These are phyloP conservation scores for Drosophila nigromelanica DNA, from an alignment of 1,140 invertebrate genomes.

Conservation along the genomic window DNA sequence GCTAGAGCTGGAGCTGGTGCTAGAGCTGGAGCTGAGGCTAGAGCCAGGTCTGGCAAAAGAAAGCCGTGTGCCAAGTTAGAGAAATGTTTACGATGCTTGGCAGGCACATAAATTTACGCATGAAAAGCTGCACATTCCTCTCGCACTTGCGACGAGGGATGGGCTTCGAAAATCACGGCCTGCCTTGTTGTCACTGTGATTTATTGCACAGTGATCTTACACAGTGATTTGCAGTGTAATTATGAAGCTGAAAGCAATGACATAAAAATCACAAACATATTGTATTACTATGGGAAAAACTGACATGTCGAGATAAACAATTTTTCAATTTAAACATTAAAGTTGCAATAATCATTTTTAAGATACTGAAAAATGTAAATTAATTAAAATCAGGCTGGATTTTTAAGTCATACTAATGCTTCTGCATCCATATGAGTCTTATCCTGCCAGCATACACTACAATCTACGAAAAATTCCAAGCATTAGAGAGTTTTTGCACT, in stretches of 20 bases:
- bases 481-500: background rate
- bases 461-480: background rate
- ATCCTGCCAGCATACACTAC: too few species aligned
- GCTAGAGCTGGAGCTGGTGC: slow-evolving; percentile 7
- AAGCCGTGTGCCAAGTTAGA: slow-evolving; percentile 64
- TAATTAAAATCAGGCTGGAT: too few species aligned
- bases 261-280: slow-evolving; percentile 2
- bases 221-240: slow-evolving; percentile 34
- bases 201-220: slow-evolving; percentile 39
- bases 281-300: too few species aligned
- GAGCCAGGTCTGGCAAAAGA: slow-evolving; percentile 46
- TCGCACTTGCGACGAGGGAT: slow-evolving; percentile 47
- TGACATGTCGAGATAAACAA: too few species aligned
- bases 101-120: slow-evolving; percentile 80
- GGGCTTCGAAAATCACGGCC: slow-evolving; percentile 48
- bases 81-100: slow-evolving; percentile 76
- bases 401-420: background rate
- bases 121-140: slow-evolving; percentile 71
- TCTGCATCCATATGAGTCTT: too few species aligned
- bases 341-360: too few species aligned
- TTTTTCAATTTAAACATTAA: too few species aligned
- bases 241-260: slow-evolving; percentile 1
- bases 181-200: slow-evolving; percentile 62
- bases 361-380: too few species aligned
- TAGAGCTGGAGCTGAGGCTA: background rate